phyloP scores from a whole-genome alignment of 2,888 invertebrate species.

The Hoplodrina blanda region DNA sequence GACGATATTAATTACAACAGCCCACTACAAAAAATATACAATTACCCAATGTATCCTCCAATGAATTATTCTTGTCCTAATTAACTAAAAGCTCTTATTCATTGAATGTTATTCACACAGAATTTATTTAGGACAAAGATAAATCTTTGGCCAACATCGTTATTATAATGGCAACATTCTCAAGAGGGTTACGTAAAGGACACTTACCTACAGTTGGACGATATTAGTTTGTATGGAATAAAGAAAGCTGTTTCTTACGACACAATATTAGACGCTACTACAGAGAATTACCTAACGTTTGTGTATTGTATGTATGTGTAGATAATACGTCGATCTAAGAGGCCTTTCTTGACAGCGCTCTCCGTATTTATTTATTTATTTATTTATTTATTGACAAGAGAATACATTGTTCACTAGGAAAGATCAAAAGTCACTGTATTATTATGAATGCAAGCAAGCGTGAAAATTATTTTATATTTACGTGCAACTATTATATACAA shows the following conservation, averaged over 20 bases:
- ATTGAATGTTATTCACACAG: constrained; percentile 24
- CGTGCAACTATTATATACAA: too few species aligned
- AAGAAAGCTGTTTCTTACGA: not conserved
- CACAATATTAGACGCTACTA: not conserved
- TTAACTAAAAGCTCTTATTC: constrained; percentile 45
- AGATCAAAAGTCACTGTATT: too few species aligned
- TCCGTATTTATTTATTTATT: too few species aligned
- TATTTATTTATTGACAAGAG: too few species aligned
- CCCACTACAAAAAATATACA: not conserved
- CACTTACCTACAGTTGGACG: not conserved
- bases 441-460: too few species aligned
- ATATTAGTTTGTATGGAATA: constrained; percentile 11
- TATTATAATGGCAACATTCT: constrained; percentile 25
- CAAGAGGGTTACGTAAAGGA: not conserved
- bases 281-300: not conserved
- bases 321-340: not conserved
- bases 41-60: not conserved
- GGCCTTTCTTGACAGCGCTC: too few species aligned
- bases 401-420: too few species aligned
- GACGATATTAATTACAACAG: not conserved
- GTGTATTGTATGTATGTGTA: not conserved
- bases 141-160: constrained; percentile 31
- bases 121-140: constrained; percentile 33
- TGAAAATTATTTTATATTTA: too few species aligned
- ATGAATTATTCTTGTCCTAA: constrained; percentile 20